A percentile compares a stretch with the other conserved stretches of the same genome.
Evolutionary conservation across 2,888 invertebrate species (phyloP).

Genomic region (Parasteatoda lunata): DNA sequence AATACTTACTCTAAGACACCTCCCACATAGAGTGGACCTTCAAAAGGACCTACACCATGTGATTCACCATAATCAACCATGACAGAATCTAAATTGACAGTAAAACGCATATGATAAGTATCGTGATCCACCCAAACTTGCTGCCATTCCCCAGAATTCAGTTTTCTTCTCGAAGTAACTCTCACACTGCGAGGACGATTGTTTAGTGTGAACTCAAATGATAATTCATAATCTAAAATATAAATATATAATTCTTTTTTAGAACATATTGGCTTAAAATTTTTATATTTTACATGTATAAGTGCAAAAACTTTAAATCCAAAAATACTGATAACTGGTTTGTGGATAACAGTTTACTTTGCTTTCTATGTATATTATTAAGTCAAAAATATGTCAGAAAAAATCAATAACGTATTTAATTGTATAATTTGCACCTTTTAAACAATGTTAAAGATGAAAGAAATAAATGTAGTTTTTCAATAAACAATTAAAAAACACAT

Average conservation of each 20-base stretch:
- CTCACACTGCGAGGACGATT: conserved; percentile 87
- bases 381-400: too few relatives aligned
- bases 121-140: conserved; percentile 97
- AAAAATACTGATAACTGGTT: too few relatives aligned
- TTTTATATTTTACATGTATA: too few relatives aligned
- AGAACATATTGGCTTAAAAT: too few relatives aligned
- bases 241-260: background rate
- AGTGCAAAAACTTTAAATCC: too few relatives aligned
- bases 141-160: conserved; percentile 96
- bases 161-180: conserved; percentile 85
- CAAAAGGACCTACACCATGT: conserved; percentile 93
- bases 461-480: too few relatives aligned
- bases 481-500: too few relatives aligned
- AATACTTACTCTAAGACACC: conserved; percentile 89
- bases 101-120: conserved; percentile 92
- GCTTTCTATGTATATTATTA: too few relatives aligned
- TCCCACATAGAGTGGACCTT: conserved; percentile 91
- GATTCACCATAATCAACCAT: conserved; percentile 89
- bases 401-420: too few relatives aligned
- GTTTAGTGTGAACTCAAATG: conserved; percentile 91
- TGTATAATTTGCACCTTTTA: too few relatives aligned
- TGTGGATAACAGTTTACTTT: too few relatives aligned
- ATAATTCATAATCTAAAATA: conserved; percentile 84
- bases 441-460: too few relatives aligned
- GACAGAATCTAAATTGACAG: conserved; percentile 91